A percentile compares a stretch with the other conserved stretches of the same genome.
phyloP scores from a whole-genome alignment of 2,888 invertebrate species.

The Philereme vetulata region DNA sequence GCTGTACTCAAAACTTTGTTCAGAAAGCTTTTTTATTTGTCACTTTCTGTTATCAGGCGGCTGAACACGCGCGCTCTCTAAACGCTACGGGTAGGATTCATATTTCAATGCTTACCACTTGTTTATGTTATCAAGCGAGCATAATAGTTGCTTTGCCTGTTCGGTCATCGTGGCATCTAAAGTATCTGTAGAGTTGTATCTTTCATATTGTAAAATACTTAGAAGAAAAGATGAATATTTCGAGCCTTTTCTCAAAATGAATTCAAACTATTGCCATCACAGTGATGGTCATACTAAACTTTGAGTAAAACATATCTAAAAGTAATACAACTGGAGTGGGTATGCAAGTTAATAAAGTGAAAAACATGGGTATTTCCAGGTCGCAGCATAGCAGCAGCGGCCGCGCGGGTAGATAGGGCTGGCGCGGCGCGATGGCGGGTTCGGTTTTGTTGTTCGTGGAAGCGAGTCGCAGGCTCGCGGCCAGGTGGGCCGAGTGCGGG shows the following conservation, averaged over 20 bases:
- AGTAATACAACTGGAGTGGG: constrained; percentile 13
- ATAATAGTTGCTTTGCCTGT: constrained; percentile 30
- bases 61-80: constrained; percentile 66
- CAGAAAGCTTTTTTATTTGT: constrained; percentile 81
- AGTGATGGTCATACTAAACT: constrained; percentile 10
- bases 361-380: constrained; percentile 56
- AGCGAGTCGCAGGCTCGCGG: constrained; percentile 78
- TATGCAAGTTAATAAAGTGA: constrained; percentile 38
- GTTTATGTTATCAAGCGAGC: constrained; percentile 45
- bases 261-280: constrained; percentile 7
- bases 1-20: constrained; percentile 82
- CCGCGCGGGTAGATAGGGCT: constrained; percentile 50
- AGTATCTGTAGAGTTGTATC: no score
- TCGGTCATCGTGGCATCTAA: not conserved
- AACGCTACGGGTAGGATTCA: constrained; percentile 50
- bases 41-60: constrained; percentile 77
- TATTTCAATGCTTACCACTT: constrained; percentile 42
- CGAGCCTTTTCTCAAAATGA: not conserved
- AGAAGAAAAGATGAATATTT: not conserved
- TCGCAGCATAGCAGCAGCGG: constrained; percentile 37
- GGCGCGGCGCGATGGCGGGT: constrained; percentile 50
- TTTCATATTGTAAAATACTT: not conserved
- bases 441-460: constrained; percentile 76
- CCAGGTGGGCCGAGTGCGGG: constrained; percentile 68
- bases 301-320: constrained; percentile 5